These are phyloP conservation scores for Anagyrus pseudococci DNA, from an alignment of 2,888 invertebrate species.

Conservation along the genomic window DNA sequence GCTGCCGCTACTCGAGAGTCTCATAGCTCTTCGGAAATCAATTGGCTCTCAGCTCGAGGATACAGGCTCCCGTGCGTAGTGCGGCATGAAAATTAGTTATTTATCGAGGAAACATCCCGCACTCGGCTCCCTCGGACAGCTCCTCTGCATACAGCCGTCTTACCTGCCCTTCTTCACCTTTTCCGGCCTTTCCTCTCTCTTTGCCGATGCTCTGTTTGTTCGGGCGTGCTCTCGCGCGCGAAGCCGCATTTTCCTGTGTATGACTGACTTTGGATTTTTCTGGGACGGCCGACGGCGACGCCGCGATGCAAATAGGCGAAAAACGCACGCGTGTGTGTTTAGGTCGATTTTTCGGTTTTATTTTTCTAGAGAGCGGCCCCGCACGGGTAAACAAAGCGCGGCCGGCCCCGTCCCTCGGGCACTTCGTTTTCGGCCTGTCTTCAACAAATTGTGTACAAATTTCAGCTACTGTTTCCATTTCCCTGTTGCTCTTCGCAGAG, in stretches of 20 bases:
- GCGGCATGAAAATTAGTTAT: constrained; percentile 30
- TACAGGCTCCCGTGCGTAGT: neutral
- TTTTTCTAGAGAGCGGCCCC: neutral
- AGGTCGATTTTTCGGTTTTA: neutral
- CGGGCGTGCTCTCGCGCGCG: neutral
- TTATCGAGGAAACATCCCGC: constrained; percentile 26
- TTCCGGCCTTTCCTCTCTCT: neutral
- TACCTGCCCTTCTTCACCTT: neutral
- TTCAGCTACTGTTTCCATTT: neutral
- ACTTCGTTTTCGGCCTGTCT: neutral
- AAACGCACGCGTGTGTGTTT: neutral
- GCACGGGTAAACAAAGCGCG: too few relatives aligned
- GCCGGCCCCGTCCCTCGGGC: too few relatives aligned
- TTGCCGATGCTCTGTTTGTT: constrained; percentile 16
- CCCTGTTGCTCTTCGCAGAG: too few relatives aligned
- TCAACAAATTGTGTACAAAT: neutral
- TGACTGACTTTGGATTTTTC: constrained; percentile 1
- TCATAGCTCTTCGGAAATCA: constrained; percentile 3
- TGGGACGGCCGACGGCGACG: neutral
- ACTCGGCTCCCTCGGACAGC: neutral
- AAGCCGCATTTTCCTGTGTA: neutral
- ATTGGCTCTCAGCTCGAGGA: neutral
- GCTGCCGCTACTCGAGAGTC: neutral
- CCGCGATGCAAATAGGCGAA: too few relatives aligned
- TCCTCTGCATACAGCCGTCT: neutral